A percentile compares a stretch with the other conserved stretches of the same genome.
Conservation (phyloP, 2,888 invertebrate genomes). For the Cosmopolites sordidus region DNA sequence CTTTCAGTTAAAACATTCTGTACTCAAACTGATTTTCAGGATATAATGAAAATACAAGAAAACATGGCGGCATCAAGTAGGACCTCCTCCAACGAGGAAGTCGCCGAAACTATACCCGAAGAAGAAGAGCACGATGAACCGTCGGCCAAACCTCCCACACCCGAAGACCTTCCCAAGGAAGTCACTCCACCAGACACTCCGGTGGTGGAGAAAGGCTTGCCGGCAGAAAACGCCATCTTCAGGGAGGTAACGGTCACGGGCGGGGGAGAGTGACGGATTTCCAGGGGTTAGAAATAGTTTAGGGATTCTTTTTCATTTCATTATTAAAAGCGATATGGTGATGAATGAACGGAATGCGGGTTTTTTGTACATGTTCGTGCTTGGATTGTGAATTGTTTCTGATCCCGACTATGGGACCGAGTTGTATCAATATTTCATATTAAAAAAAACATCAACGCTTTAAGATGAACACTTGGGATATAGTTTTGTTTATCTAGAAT, state of each 20-base stretch:
- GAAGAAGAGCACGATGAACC: slow-evolving; percentile 40
- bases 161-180: slow-evolving; percentile 11
- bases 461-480: too few relatives aligned
- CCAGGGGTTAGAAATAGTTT: slow-evolving; percentile 8
- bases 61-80: slow-evolving; percentile 30
- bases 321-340: slow-evolving; percentile 20
- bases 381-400: slow-evolving; percentile 11
- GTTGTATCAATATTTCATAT: too few relatives aligned
- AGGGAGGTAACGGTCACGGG: slow-evolving; percentile 54
- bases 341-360: slow-evolving; percentile 23
- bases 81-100: slow-evolving; percentile 39
- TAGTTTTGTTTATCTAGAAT: too few relatives aligned
- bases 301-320: slow-evolving; percentile 1
- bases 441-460: too few relatives aligned
- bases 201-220: slow-evolving; percentile 37
- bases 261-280: slow-evolving; percentile 40
- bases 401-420: too few relatives aligned
- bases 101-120: slow-evolving; percentile 44
- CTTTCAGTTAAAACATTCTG: too few relatives aligned
- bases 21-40: too few relatives aligned
- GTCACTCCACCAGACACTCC: slow-evolving; percentile 48
- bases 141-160: background rate
- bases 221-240: slow-evolving; percentile 46
- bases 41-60: slow-evolving; percentile 38
- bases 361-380: slow-evolving; percentile 17